Conservation (phyloP, 1,140 invertebrate genomes). For the Ceratina calcarata region DNA sequence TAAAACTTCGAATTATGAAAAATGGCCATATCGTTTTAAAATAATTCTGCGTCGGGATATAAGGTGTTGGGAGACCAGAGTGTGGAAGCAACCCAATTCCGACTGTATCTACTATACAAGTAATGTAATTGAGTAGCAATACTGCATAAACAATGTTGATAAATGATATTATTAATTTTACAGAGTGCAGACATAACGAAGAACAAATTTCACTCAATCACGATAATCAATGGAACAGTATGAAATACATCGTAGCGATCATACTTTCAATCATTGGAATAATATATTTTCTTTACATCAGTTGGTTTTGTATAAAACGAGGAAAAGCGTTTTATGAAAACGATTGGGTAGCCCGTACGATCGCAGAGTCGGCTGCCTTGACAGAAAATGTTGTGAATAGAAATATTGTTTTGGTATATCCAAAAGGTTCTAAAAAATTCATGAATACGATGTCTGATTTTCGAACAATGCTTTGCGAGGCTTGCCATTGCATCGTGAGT, state of each 20-base stretch:
- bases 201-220: no score
- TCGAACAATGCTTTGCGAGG: slow-evolving; percentile 55
- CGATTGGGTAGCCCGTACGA: not conserved
- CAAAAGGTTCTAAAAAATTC: slow-evolving; percentile 61
- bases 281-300: slow-evolving; percentile 24
- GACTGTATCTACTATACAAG: not conserved
- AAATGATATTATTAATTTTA: not conserved
- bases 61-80: slow-evolving; percentile 3
- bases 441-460: slow-evolving; percentile 68
- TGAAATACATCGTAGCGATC: not conserved
- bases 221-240: no score
- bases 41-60: not conserved
- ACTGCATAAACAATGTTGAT: not conserved
- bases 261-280: slow-evolving; percentile 9
- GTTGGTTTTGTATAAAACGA: not conserved
- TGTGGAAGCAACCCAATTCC: slow-evolving; percentile 25
- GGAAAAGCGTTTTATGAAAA: not conserved
- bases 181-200: not conserved
- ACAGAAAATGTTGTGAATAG: slow-evolving; percentile 13
- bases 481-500: slow-evolving; percentile 64
- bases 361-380: not conserved
- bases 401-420: slow-evolving; percentile 68
- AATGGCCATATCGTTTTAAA: not conserved
- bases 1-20: no score
- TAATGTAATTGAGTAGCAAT: slow-evolving; percentile 6